Conservation (phyloP, 1,140 invertebrate genomes). For the Argopecten irradians region DNA sequence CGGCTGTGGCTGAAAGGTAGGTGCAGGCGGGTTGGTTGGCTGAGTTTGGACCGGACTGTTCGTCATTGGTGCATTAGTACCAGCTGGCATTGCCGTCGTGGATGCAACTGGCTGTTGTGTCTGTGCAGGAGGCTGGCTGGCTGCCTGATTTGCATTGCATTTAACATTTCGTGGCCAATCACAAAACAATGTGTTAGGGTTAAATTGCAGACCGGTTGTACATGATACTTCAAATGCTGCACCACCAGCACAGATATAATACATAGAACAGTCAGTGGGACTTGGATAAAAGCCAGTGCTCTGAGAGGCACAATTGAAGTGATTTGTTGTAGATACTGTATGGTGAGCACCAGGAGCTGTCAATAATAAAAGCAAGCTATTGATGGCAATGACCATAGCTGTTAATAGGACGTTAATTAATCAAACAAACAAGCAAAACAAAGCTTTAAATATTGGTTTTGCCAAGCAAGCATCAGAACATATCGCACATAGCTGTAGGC, state of each 20-base stretch:
- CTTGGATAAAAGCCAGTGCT: constrained; percentile 53
- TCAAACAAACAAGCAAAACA: not conserved
- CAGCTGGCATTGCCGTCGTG: not conserved
- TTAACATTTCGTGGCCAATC: constrained; percentile 61
- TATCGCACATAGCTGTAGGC: too few species aligned
- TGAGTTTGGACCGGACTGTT: constrained; percentile 24
- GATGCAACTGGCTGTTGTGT: not conserved
- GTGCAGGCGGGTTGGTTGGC: not conserved
- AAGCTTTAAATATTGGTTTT: too few species aligned
- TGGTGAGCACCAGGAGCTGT: constrained; percentile 17
- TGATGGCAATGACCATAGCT: constrained; percentile 13
- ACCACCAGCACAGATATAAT: constrained; percentile 59
- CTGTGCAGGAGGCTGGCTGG: not conserved
- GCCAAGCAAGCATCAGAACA: too few species aligned
- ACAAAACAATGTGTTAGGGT: constrained; percentile 53
- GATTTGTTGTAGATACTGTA: constrained; percentile 14
- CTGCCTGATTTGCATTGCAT: constrained; percentile 33
- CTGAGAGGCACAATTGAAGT: constrained; percentile 50
- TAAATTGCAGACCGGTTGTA: constrained; percentile 59
- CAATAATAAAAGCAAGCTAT: constrained; percentile 19
- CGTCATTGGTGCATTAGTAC: not conserved
- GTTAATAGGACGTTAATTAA: too few species aligned
- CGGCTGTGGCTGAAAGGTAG: too few species aligned
- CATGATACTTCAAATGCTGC: constrained; percentile 55
- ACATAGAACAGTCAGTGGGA: constrained; percentile 56